Conservation (phyloP, 2,888 invertebrate genomes). For the Brachypalpus laphriformis region DNA sequence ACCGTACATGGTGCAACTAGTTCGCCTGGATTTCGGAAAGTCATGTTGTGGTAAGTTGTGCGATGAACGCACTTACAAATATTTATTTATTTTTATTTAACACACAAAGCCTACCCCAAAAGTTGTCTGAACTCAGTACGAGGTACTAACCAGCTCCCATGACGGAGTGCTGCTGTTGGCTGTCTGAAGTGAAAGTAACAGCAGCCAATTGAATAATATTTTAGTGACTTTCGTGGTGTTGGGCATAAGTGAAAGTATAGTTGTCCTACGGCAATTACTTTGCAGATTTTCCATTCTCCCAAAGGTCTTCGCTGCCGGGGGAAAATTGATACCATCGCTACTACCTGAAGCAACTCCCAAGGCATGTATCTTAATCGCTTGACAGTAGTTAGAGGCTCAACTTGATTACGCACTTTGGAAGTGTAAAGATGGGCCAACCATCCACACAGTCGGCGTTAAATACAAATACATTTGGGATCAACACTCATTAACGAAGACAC, state of each 20-base stretch:
- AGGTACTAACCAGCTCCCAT: slow-evolving; percentile 20
- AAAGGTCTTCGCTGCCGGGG: slow-evolving; percentile 60
- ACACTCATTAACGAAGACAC: slow-evolving; percentile 21
- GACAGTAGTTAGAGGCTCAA: background rate
- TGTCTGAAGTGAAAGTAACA: slow-evolving; percentile 68
- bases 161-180: background rate
- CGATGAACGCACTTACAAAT: background rate
- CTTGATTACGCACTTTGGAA: slow-evolving; percentile 23
- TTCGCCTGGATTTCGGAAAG: slow-evolving; percentile 94
- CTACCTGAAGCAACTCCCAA: background rate
- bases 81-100: background rate
- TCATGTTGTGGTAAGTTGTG: slow-evolving; percentile 92
- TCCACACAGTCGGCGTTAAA: background rate
- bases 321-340: slow-evolving; percentile 52
- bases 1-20: slow-evolving; percentile 97
- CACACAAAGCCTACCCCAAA: background rate
- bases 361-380: background rate
- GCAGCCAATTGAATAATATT: slow-evolving; percentile 68
- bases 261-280: slow-evolving; percentile 68
- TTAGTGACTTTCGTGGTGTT: slow-evolving; percentile 60
- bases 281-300: slow-evolving; percentile 55
- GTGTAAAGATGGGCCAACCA: background rate
- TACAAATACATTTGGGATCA: background rate
- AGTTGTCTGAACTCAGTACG: slow-evolving; percentile 3
- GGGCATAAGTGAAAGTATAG: slow-evolving; percentile 74